Base-by-base conservation (phyloP, 23 tunicate species). In the Trididemnum nubilum region DNA sequence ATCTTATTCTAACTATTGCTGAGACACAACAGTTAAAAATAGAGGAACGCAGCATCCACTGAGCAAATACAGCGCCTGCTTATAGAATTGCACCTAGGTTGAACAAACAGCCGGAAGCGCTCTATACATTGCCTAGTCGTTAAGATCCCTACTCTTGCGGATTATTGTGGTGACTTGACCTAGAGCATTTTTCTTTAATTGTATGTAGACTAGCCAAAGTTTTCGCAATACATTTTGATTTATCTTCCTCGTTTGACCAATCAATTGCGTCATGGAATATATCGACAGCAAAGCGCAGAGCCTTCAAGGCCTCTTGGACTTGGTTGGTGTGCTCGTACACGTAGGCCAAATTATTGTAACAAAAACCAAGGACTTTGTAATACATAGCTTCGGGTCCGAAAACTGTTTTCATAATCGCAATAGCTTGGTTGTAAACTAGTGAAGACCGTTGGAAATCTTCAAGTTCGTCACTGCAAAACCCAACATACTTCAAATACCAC, bases 381-480 rank as follows among this genome's bases (percentile, higher is more conserved):
- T 12, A 67, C 38, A 32, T 12, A 4, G 74, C 74, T 30, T 67
- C 38, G 3, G 74, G 9, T 33, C 74, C 74, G 33, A 12, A 67
- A 4, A 67, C 74, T 12, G 74, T 67, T 38, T 67, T 67, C 74
- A 67, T 67, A n/a, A 67, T 21, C 38, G 22, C 33, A 33, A 67
- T 33, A 4, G 74, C 74, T 33, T 67, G 74, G 25, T 33, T 67
- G 22, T 67, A 67, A 32, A 67, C 74, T 15, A 67, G 38, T 33
- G 33, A 67, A 30, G 74, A 67, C 37, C 74, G 37, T 33, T 67
- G 74, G 33, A 5, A 67, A 67, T 67, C 74, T n/a, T 67, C 74
- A 37, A 67, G 31, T 67, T 67, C 74, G n/a, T 67, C 74, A 67
- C 74, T 67, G 38, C 74, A 67, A 67, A 67, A 67, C 22, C 74